A percentile compares a stretch with the other conserved stretches of the same genome.
Evolutionary conservation across 2,113 vertebrate genomes (phyloP).

Genomic region (Stomatorhinus ivindoensis): DNA sequence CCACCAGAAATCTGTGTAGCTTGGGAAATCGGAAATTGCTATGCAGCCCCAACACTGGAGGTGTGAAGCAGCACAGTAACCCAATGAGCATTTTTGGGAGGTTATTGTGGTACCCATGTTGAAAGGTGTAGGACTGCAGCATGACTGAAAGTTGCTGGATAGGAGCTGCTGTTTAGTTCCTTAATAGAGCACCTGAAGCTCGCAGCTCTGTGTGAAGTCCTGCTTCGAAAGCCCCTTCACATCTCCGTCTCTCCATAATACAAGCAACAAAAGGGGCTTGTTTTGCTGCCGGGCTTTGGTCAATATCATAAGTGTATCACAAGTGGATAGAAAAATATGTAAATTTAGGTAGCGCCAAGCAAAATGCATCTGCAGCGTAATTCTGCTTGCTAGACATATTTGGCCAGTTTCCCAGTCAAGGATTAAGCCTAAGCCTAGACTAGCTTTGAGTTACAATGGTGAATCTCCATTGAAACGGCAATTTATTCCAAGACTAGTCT

Average conservation of each 20-base stretch:
- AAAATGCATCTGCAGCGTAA: slow-evolving; percentile 34
- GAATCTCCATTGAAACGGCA: too few species aligned
- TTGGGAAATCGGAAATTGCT: background rate
- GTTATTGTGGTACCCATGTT: background rate
- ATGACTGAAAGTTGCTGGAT: background rate
- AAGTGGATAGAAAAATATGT: background rate
- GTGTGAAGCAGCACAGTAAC: background rate
- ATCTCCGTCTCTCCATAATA: background rate
- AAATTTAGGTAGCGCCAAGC: background rate
- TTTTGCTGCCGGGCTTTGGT: slow-evolving; percentile 11
- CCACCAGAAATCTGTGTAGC: background rate
- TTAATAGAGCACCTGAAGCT: slow-evolving; percentile 12
- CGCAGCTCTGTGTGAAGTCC: background rate
- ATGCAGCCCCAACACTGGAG: background rate
- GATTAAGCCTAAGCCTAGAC: too few species aligned
- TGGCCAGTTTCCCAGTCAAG: too few species aligned
- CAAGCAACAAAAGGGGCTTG: background rate
- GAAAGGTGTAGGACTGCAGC: background rate
- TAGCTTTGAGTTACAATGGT: too few species aligned
- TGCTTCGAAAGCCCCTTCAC: background rate
- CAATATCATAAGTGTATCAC: background rate
- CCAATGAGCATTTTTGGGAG: background rate
- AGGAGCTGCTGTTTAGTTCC: background rate
- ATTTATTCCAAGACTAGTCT: too few species aligned
- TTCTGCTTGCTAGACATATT: slow-evolving; percentile 21